Conservation (phyloP, 2,797 vertebrate genomes). For the Rhinichthys osculus region DNA sequence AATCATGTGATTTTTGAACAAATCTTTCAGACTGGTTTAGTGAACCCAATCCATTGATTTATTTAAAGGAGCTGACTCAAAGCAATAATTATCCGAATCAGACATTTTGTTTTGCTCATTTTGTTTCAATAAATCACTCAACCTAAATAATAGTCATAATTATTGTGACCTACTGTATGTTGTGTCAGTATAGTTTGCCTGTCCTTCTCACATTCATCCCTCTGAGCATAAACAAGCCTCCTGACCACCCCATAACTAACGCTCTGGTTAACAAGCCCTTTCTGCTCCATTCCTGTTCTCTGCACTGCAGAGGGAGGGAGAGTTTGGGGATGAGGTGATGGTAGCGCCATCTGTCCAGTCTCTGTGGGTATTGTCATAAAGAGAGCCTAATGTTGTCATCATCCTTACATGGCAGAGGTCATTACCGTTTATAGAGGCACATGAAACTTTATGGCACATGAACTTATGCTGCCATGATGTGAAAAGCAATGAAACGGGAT, state of each 20-base stretch:
- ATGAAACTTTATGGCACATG: conserved; percentile 52
- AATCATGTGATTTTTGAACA: neutral
- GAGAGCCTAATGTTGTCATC: conserved; percentile 50
- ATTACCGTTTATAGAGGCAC: conserved; percentile 50
- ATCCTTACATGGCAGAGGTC: conserved; percentile 56
- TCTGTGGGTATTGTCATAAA: conserved; percentile 47
- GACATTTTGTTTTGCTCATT: neutral
- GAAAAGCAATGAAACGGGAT: conserved; percentile 17
- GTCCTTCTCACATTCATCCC: conserved; percentile 1
- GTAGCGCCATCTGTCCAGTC: conserved; percentile 55
- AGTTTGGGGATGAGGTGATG: conserved; percentile 18
- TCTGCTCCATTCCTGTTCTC: conserved; percentile 39
- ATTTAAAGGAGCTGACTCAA: neutral
- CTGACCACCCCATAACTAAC: conserved; percentile 6
- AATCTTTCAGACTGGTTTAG: neutral
- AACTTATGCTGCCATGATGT: conserved; percentile 32
- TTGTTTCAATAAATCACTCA: neutral
- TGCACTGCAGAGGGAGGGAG: conserved; percentile 8
- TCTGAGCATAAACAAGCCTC: neutral
- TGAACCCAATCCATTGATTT: neutral
- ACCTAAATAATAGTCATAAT: neutral
- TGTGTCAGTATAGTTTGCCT: neutral
- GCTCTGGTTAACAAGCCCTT: conserved; percentile 78
- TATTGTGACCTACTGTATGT: neutral
- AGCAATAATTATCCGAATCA: neutral